Conservation (phyloP, 1,140 invertebrate species). For the Linepithema humile region DNA sequence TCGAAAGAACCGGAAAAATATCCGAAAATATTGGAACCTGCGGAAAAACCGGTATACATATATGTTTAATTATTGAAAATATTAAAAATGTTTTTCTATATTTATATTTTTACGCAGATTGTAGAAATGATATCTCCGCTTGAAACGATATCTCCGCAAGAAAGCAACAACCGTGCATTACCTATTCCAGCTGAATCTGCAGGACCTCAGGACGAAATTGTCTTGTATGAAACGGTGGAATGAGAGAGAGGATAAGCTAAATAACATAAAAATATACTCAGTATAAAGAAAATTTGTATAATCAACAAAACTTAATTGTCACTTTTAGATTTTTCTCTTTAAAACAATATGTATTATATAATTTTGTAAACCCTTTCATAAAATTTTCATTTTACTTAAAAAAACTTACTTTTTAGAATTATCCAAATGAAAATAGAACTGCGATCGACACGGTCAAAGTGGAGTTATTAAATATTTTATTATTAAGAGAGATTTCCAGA, state of each 20-base stretch:
- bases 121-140: neutral
- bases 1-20: neutral
- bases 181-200: neutral
- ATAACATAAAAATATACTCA: neutral
- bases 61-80: neutral
- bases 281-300: neutral
- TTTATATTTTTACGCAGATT: neutral
- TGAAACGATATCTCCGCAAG: neutral
- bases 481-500: slow-evolving; percentile 76
- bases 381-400: neutral
- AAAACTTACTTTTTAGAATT: neutral
- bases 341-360: neutral
- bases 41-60: neutral
- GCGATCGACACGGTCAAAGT: neutral
- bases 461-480: slow-evolving; percentile 79
- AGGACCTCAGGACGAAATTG: neutral
- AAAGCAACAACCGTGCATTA: neutral
- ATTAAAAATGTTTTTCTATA: neutral
- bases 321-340: neutral
- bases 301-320: neutral
- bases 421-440: neutral
- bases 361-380: neutral
- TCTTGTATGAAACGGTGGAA: neutral
- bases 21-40: neutral
- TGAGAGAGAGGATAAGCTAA: neutral